Evolutionary conservation across 1,140 invertebrate genomes (phyloP).

Genomic region (Chironomus striatipennis): DNA sequence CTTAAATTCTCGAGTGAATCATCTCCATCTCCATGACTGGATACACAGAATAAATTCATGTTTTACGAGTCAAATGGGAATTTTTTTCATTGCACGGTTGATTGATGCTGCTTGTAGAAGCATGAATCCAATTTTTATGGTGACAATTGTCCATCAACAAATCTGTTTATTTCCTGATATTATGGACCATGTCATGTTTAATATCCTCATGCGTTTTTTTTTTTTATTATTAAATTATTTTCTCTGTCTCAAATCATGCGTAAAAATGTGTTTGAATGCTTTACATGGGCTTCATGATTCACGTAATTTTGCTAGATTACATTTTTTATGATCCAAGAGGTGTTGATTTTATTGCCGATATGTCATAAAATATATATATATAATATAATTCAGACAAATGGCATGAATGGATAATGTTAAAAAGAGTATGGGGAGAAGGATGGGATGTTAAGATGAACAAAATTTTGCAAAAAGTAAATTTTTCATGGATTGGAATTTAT

Average conservation of each 20-base stretch:
- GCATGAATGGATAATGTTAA: neutral
- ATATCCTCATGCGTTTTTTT: neutral
- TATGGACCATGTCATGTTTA: neutral
- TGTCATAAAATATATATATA: neutral
- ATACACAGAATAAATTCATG: neutral
- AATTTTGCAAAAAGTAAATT: neutral
- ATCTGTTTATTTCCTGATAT: neutral
- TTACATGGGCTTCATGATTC: neutral
- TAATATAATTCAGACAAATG: neutral
- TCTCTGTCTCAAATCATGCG: neutral
- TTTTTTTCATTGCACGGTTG: neutral
- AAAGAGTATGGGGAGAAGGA: neutral
- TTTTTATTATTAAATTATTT: neutral
- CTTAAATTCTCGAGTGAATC: too few relatives aligned
- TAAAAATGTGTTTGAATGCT: too few relatives aligned
- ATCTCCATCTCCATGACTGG: neutral
- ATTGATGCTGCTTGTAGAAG: neutral
- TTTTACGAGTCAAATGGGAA: neutral
- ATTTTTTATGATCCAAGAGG: neutral
- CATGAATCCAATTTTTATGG: neutral
- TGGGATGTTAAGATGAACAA: neutral
- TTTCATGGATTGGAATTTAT: too few relatives aligned
- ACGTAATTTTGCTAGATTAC: neutral
- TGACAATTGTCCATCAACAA: conserved; percentile 12
- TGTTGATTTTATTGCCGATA: conserved; percentile 4